phyloP scores from a whole-genome alignment of 2,113 vertebrate genomes.

The Scophthalmus maximus region DNA sequence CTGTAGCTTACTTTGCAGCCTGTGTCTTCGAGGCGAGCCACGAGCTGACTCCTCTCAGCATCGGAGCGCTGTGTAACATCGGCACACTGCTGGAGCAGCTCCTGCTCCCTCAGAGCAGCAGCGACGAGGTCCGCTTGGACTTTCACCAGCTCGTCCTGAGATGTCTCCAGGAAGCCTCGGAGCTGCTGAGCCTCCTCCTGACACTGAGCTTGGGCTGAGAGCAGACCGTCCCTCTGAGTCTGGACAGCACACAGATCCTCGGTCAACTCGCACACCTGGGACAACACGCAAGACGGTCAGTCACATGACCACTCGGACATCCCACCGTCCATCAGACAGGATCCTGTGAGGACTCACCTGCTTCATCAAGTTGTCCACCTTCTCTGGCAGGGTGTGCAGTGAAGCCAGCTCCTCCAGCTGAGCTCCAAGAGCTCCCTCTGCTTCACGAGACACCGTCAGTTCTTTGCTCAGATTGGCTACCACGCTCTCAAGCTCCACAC shows the following conservation, averaged over 20 bases:
- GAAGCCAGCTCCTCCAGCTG: slow-evolving; percentile 72
- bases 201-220: not conserved
- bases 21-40: slow-evolving; percentile 53
- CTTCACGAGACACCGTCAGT: slow-evolving; percentile 77
- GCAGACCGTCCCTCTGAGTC: not conserved
- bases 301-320: not conserved
- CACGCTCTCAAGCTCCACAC: slow-evolving; percentile 82
- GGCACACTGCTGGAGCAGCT: not conserved
- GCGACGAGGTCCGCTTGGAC: not conserved
- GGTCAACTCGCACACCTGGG: not conserved
- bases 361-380: slow-evolving; percentile 81
- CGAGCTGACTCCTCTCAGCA: slow-evolving; percentile 34
- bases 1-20: slow-evolving; percentile 73
- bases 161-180: not conserved
- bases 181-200: not conserved
- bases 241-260: not conserved
- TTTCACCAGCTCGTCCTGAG: not conserved
- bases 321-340: not conserved
- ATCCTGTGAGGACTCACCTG: slow-evolving; percentile 70
- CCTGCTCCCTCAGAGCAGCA: not conserved
- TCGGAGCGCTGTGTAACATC: not conserved
- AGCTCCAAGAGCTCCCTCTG: slow-evolving; percentile 34
- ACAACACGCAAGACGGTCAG: not conserved
- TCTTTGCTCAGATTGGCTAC: slow-evolving; percentile 80
- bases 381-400: slow-evolving; percentile 52